Percentiles rank a stretch among this genome's conserved stretches.
Evolutionary conservation across 2,113 vertebrate genomes (phyloP).

Genomic region (Serilophus lunatus): DNA sequence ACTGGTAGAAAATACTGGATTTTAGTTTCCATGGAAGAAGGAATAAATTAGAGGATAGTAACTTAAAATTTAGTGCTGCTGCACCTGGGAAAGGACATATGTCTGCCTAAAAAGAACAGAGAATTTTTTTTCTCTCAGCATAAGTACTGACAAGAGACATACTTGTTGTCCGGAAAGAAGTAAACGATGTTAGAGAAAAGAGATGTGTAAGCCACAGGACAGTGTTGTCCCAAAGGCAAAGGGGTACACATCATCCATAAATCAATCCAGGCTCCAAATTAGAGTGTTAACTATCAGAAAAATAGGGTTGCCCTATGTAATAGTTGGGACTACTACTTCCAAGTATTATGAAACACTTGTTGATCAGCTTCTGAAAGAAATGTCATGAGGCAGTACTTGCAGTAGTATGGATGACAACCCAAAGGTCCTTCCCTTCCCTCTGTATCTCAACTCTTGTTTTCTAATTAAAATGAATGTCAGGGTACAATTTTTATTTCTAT

Average conservation of each 20-base stretch:
- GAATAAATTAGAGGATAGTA: not conserved
- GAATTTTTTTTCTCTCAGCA: not conserved
- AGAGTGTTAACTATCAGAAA: not conserved
- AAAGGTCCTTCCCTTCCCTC: not conserved
- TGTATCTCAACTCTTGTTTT: not conserved
- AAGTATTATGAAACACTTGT: not conserved
- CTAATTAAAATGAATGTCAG: not conserved
- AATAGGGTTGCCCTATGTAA: not conserved
- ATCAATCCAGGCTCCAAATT: not conserved
- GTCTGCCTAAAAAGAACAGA: not conserved
- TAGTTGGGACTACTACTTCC: not conserved
- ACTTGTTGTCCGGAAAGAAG: not conserved
- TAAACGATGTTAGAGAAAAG: not conserved
- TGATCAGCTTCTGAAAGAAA: not conserved
- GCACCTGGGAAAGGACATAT: not conserved
- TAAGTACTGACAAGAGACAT: not conserved
- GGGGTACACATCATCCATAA: not conserved
- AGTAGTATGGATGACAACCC: accelerated
- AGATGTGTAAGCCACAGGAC: not conserved
- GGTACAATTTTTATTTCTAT: not conserved
- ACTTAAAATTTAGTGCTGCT: not conserved
- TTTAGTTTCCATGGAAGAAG: not conserved
- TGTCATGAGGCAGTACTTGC: not conserved
- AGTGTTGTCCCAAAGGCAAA: not conserved
- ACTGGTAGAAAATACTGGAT: not conserved